Evolutionary conservation across 2,888 invertebrate genomes (phyloP).

Genomic region (Nycteola revayana): DNA sequence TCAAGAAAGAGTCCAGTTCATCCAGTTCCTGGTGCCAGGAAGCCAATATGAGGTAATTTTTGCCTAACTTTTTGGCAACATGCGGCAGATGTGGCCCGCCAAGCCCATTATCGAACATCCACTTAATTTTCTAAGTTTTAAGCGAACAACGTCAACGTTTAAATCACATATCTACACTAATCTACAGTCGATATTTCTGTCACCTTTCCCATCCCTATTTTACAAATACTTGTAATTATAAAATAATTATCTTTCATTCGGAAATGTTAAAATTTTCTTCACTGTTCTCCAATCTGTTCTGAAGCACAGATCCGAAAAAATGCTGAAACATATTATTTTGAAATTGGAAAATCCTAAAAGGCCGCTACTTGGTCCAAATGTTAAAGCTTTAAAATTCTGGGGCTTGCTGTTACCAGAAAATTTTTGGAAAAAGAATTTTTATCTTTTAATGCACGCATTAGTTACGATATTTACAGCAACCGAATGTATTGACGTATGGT

Average conservation of each 20-base stretch:
- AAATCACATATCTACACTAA: no score
- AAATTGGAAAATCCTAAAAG: conserved; percentile 58
- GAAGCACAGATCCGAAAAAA: conserved; percentile 24
- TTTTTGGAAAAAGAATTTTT: conserved; percentile 41
- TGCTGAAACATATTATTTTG: conserved; percentile 41
- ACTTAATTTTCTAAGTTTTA: no score
- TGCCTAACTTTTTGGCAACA: no score
- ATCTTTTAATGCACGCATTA: conserved; percentile 52
- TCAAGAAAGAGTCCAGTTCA: no score
- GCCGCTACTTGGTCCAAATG: conserved; percentile 65
- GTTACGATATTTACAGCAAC: conserved; percentile 57
- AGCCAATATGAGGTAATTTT: no score
- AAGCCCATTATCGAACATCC: no score
- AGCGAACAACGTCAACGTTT: no score
- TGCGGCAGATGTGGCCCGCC: no score
- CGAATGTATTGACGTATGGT: conserved; percentile 66
- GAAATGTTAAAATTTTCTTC: conserved; percentile 8
- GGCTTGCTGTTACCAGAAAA: conserved; percentile 60
- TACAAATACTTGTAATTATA: no score
- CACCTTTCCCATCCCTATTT: conserved; percentile 19
- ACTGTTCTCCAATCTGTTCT: conserved; percentile 19
- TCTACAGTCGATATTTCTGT: conserved; percentile 17
- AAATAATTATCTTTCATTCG: conserved; percentile 26
- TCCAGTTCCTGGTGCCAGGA: no score
- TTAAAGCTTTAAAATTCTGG: conserved; percentile 64